Conservation (phyloP, 2,888 invertebrate genomes). For the Stenchaetothrips biformis region DNA sequence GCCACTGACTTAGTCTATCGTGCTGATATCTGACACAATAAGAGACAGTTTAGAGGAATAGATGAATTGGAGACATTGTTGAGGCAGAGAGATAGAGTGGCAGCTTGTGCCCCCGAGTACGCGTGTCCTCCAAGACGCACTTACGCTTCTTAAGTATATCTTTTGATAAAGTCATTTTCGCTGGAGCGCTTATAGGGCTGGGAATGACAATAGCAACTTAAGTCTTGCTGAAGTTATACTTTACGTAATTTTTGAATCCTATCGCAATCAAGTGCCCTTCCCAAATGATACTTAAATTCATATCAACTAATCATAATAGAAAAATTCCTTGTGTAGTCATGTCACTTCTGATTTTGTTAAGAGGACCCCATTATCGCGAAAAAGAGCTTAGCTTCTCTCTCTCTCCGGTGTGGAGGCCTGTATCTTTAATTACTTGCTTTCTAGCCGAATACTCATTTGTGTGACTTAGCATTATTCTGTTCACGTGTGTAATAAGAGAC, state of each 20-base stretch:
- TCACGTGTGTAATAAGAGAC: constrained; percentile 21
- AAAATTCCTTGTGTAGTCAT: background rate
- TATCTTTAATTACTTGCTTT: constrained; percentile 22
- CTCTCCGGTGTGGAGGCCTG: constrained; percentile 10
- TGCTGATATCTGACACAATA: constrained; percentile 22
- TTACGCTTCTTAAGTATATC: constrained; percentile 16
- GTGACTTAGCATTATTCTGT: constrained; percentile 9
- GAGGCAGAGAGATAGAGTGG: constrained; percentile 7
- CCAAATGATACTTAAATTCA: constrained; percentile 16
- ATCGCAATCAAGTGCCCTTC: constrained; percentile 24
- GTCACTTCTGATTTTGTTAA: background rate
- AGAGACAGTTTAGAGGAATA: background rate
- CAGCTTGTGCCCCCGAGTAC: background rate
- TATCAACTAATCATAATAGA: background rate
- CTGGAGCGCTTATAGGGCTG: constrained; percentile 5
- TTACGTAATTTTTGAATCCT: background rate
- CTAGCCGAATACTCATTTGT: constrained; percentile 4
- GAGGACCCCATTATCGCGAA: background rate
- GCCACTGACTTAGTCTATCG: constrained; percentile 22
- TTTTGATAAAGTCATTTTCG: constrained; percentile 23
- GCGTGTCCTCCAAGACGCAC: background rate
- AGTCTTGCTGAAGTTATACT: background rate
- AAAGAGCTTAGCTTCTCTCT: background rate
- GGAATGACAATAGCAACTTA: constrained; percentile 19
- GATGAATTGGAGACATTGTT: background rate